These are phyloP conservation scores for Frankliniella fusca DNA, from an alignment of 2,888 invertebrate genomes.

Conservation along the genomic window DNA sequence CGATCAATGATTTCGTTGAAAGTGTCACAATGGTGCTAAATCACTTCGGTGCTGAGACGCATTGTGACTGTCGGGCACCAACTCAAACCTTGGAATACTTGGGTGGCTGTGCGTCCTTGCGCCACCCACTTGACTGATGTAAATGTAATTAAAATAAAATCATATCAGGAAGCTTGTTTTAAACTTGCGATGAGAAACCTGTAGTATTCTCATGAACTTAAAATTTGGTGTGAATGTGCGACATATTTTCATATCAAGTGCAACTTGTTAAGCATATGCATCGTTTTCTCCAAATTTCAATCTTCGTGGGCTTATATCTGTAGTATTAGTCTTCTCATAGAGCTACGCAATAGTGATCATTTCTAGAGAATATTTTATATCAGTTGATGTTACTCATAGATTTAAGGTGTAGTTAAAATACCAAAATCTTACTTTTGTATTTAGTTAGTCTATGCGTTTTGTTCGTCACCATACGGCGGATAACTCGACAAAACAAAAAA, in stretches of 20 bases:
- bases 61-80: not conserved
- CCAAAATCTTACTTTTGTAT: slow-evolving; percentile 25
- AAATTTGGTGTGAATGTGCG: slow-evolving; percentile 13
- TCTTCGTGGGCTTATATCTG: not conserved
- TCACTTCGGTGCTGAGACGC: no score
- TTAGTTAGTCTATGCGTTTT: slow-evolving; percentile 18
- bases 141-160: slow-evolving; percentile 12
- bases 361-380: slow-evolving; percentile 25
- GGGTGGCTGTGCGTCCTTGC: not conserved
- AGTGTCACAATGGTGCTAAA: no score
- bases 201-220: slow-evolving; percentile 7
- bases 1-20: no score
- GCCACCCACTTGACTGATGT: slow-evolving; percentile 16
- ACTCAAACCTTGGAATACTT: no score
- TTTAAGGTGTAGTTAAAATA: slow-evolving; percentile 23
- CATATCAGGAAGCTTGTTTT: slow-evolving; percentile 19
- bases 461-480: not conserved
- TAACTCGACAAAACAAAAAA: not conserved
- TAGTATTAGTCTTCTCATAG: slow-evolving; percentile 14
- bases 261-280: not conserved
- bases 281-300: slow-evolving; percentile 18
- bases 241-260: slow-evolving; percentile 21
- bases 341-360: slow-evolving; percentile 18
- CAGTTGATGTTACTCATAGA: slow-evolving; percentile 25
- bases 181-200: not conserved